A percentile compares a stretch with the other conserved stretches of the same genome.
phyloP scores from a whole-genome alignment of 2,888 invertebrate genomes.

The Drosophila bunnanda region DNA sequence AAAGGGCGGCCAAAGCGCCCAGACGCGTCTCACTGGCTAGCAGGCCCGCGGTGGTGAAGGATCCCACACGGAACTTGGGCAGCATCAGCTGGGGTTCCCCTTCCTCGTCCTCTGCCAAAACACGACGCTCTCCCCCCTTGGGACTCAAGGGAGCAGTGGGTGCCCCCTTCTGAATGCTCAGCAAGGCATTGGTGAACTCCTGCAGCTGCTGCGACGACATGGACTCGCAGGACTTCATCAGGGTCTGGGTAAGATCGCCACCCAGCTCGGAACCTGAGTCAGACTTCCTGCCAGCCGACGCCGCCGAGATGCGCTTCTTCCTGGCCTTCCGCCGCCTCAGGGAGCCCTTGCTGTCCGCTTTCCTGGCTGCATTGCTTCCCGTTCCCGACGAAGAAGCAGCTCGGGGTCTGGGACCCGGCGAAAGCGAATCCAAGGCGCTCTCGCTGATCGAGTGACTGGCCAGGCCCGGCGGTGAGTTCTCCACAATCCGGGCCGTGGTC shows the following conservation, averaged over 20 bases:
- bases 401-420: constrained; percentile 84
- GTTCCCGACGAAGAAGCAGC: constrained; percentile 74
- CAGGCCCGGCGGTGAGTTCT: constrained; percentile 85
- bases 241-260: constrained; percentile 79
- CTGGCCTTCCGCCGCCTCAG: constrained; percentile 83
- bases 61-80: constrained; percentile 89
- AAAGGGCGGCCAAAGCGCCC: constrained; percentile 84
- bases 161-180: constrained; percentile 65
- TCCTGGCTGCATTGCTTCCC: constrained; percentile 71
- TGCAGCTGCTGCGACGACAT: constrained; percentile 87
- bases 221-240: constrained; percentile 86
- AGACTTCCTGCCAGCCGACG: constrained; percentile 82
- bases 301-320: constrained; percentile 81
- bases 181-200: constrained; percentile 86
- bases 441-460: constrained; percentile 94
- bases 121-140: constrained; percentile 33
- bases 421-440: constrained; percentile 92
- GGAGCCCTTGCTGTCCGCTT: constrained; percentile 84
- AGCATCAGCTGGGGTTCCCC: constrained; percentile 86
- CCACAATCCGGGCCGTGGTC: constrained; percentile 79
- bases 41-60: constrained; percentile 83
- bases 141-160: constrained; percentile 32
- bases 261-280: constrained; percentile 87
- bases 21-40: constrained; percentile 82
- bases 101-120: constrained; percentile 51